Base-by-base conservation (phyloP, 2,797 vertebrate genomes). In the Gadopsis bispinosus region DNA sequence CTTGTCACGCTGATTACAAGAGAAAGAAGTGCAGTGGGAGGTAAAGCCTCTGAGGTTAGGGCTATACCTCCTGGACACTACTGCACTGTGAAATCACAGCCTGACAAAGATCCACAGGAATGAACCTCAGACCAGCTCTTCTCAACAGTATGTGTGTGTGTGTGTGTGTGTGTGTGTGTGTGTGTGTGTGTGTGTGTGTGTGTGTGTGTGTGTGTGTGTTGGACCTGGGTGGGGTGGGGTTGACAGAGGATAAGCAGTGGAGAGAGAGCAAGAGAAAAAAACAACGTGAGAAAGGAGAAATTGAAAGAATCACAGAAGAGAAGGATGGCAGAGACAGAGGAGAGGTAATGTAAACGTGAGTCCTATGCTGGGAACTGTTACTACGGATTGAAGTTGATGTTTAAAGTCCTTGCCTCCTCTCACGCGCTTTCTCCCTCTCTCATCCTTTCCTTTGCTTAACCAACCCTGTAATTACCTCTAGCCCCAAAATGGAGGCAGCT, bases 401-500 rank as follows among this genome's bases (percentile, higher is more conserved):
- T 87, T 54, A 26, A 26, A 58, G 73, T 69, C 78, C 75, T 69
- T 83, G 75, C 67, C 73, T 80, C 83, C 73, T 85, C 83, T 92
- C 89, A 83, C 73, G 63, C 87, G 87, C 85, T 14, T 84, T 89
- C 87, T 85, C 79, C 76, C 68, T 70, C 84, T 86, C 90, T 89
- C 89, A 90, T 90, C 86, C 89, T 92, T 89, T 93, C 90, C 91
- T 92, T 81, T 84, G 76, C 89, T 84, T 74, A 86, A 88, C 88
- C 86, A 88, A 92, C 89, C 92, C 91, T 94, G 85, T 92, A 93
- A 94, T 94, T 94, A 94, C 87, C 71, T 86, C 86, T 22, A 79
- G 88, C 81, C 92, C 84, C 72, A 88, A 89, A 92, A 91, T 89
- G 87, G 86, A 91, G 86, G 83, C 84, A 84, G 87, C 87, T 90